These are phyloP conservation scores for Enteromius afrohamiltoni DNA, from an alignment of 2,797 vertebrate genomes.

Conservation along the genomic window DNA sequence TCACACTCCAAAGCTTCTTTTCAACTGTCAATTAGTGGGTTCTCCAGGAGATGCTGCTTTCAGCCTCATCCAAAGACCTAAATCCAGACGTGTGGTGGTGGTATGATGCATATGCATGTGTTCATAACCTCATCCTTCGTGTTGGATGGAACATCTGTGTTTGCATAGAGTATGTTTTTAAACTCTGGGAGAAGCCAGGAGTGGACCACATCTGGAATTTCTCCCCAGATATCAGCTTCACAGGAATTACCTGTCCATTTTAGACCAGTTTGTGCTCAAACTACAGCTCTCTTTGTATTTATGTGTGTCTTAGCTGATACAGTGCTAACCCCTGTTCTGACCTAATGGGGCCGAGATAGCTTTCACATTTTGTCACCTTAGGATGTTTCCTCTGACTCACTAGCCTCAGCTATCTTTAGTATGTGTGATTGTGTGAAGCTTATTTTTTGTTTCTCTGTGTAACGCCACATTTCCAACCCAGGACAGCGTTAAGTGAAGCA, in stretches of 20 bases:
- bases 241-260: constrained; percentile 20
- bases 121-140: not conserved
- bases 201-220: not conserved
- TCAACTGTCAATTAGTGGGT: constrained; percentile 74
- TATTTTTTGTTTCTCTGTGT: not conserved
- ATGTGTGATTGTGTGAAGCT: not conserved
- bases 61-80: not conserved
- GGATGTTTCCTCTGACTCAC: not conserved
- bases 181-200: not conserved
- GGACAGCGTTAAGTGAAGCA: not conserved
- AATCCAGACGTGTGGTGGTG: constrained; percentile 7
- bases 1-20: constrained; percentile 69
- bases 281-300: not conserved
- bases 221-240: not conserved
- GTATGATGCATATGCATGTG: not conserved
- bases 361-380: not conserved
- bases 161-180: not conserved
- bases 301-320: not conserved
- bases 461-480: not conserved
- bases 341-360: not conserved
- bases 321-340: not conserved
- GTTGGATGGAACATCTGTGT: not conserved
- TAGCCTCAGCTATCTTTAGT: not conserved
- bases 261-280: not conserved
- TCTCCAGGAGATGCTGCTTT: constrained; percentile 57